These are phyloP conservation scores for Catocala fraxini DNA, from an alignment of 2,888 invertebrate genomes.

Conservation along the genomic window DNA sequence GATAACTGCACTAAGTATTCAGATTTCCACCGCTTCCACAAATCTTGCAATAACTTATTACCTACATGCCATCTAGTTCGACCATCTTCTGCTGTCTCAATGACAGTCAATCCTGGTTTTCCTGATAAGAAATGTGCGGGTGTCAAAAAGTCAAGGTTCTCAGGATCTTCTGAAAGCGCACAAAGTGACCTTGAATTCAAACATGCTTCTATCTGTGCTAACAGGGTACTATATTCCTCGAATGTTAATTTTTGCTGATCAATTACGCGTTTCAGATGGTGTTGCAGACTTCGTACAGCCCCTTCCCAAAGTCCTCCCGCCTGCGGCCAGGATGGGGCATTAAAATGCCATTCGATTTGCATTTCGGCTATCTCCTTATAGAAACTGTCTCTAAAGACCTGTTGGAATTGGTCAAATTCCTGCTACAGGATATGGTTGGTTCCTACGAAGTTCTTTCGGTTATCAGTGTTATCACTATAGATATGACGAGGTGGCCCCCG, in stretches of 20 bases:
- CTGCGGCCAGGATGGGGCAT: neutral
- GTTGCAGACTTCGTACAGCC: neutral
- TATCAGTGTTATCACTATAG: too few species aligned
- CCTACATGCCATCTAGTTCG: neutral
- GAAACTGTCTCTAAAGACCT: too few species aligned
- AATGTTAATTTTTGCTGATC: neutral
- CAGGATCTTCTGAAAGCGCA: neutral
- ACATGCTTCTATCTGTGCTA: neutral
- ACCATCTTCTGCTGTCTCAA: neutral
- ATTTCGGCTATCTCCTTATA: too few species aligned
- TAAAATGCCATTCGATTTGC: neutral
- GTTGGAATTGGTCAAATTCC: too few species aligned
- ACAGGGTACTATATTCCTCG: neutral
- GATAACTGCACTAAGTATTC: neutral
- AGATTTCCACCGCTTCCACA: neutral
- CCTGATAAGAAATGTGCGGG: neutral
- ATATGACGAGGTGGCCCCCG: too few species aligned
- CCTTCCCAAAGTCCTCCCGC: neutral
- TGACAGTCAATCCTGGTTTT: neutral
- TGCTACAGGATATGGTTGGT: too few species aligned
- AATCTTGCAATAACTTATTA: neutral
- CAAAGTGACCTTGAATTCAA: neutral
- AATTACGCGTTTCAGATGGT: neutral
- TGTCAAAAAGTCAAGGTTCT: neutral
- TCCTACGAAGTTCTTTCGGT: too few species aligned